These are phyloP conservation scores for Porites cylindrica DNA, from an alignment of 92 coral and sea anemone genomes.

Conservation along the genomic window DNA sequence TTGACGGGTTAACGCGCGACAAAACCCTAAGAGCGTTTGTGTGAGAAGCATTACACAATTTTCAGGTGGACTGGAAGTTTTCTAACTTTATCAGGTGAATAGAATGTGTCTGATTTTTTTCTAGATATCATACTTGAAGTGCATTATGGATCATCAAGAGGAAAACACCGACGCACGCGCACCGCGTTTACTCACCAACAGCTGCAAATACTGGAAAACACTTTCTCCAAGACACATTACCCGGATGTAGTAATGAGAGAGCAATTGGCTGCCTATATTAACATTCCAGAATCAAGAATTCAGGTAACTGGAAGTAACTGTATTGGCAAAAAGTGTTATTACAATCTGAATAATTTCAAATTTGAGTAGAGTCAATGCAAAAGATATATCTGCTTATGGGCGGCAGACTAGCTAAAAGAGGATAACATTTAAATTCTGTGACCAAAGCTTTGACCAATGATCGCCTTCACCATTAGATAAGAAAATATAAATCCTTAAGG, in stretches of 20 bases:
- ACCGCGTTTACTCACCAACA: slow-evolving; percentile 99
- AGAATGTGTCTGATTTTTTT: neutral
- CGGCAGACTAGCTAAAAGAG: no score
- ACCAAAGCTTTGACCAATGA: no score
- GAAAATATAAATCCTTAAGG: no score
- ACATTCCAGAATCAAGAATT: slow-evolving; percentile 90
- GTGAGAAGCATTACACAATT: no score
- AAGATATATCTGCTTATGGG: no score
- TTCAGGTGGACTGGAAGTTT: neutral
- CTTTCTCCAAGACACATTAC: slow-evolving; percentile 91
- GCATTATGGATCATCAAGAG: slow-evolving; percentile 84
- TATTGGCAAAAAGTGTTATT: no score
- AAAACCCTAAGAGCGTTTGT: no score
- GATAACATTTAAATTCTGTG: no score
- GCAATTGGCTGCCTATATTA: slow-evolving; percentile 83
- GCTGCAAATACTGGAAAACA: slow-evolving; percentile 85
- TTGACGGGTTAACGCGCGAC: no score
- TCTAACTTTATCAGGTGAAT: neutral
- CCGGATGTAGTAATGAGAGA: slow-evolving; percentile 98
- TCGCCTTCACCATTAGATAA: no score
- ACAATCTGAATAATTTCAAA: no score
- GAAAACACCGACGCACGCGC: slow-evolving; percentile 92
- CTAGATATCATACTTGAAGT: slow-evolving; percentile 96
- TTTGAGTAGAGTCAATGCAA: no score
- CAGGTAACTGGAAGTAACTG: slow-evolving; percentile 66